Evolutionary conservation across 2,113 vertebrate genomes (phyloP).

Genomic region (Empidonax traillii): DNA sequence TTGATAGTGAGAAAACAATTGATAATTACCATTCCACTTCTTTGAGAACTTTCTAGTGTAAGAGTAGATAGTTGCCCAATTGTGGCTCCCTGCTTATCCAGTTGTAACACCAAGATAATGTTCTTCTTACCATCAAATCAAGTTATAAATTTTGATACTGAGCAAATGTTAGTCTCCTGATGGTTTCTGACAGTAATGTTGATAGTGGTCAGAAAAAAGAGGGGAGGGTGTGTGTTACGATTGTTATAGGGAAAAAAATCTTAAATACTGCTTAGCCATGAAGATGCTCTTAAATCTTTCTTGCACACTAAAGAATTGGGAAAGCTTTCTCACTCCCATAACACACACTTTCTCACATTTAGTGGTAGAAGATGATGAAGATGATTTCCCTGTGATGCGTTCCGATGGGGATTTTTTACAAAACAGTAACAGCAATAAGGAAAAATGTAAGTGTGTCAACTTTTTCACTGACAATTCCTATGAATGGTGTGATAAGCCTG

Average conservation of each 20-base stretch:
- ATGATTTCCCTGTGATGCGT: conserved; percentile 85
- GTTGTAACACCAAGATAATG: neutral
- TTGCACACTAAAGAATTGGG: neutral
- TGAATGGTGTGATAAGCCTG: neutral
- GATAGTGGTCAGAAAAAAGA: neutral
- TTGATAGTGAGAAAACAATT: neutral
- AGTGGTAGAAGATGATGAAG: conserved; percentile 93
- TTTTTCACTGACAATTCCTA: neutral
- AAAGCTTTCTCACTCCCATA: neutral
- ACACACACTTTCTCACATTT: conserved; percentile 49
- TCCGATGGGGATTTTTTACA: conserved; percentile 85
- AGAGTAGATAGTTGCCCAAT: neutral
- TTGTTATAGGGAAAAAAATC: neutral
- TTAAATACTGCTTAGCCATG: neutral
- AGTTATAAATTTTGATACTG: neutral
- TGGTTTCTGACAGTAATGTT: neutral
- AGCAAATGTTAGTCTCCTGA: neutral
- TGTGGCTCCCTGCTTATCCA: neutral
- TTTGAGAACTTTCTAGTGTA: neutral
- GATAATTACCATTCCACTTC: neutral
- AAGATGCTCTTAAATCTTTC: neutral
- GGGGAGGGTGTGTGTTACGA: neutral
- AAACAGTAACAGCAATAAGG: conserved; percentile 87
- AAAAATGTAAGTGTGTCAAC: conserved; percentile 82
- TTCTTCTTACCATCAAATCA: neutral